A percentile compares a stretch with the other conserved stretches of the same genome.
phyloP scores from a whole-genome alignment of 2,888 invertebrate genomes.

The Habrosyne pyritoides region DNA sequence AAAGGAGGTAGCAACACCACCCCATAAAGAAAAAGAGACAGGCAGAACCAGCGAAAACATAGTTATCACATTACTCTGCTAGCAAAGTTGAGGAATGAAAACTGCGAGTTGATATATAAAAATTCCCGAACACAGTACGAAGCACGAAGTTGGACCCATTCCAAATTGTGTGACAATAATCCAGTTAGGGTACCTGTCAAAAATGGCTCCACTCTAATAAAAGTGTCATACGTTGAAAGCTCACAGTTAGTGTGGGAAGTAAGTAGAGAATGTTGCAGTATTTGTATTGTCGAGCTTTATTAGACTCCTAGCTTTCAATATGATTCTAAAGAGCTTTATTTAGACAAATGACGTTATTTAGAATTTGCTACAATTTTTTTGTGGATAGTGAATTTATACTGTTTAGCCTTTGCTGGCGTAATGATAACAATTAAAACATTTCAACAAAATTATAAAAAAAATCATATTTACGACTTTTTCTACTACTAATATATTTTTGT shows the following conservation, averaged over 20 bases:
- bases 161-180: slow-evolving; percentile 65
- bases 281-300: neutral
- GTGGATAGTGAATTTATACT: too few species aligned
- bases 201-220: slow-evolving; percentile 45
- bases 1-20: too few species aligned
- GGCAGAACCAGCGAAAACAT: neutral
- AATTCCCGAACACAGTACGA: slow-evolving; percentile 26
- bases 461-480: too few species aligned
- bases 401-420: too few species aligned
- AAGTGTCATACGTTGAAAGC: slow-evolving; percentile 35
- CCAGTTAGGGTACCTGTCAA: slow-evolving; percentile 55
- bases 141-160: slow-evolving; percentile 42
- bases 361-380: too few species aligned
- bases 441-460: too few species aligned
- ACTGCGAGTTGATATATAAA: slow-evolving; percentile 15
- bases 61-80: neutral
- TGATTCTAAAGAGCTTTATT: too few species aligned
- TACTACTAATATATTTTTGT: too few species aligned
- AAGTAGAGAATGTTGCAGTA: neutral
- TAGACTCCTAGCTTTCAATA: neutral
- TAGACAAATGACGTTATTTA: too few species aligned
- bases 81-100: neutral
- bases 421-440: too few species aligned
- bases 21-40: neutral
- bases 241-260: slow-evolving; percentile 1